Base-by-base conservation (phyloP, 2,888 invertebrate species). In the Arenicola marina region DNA sequence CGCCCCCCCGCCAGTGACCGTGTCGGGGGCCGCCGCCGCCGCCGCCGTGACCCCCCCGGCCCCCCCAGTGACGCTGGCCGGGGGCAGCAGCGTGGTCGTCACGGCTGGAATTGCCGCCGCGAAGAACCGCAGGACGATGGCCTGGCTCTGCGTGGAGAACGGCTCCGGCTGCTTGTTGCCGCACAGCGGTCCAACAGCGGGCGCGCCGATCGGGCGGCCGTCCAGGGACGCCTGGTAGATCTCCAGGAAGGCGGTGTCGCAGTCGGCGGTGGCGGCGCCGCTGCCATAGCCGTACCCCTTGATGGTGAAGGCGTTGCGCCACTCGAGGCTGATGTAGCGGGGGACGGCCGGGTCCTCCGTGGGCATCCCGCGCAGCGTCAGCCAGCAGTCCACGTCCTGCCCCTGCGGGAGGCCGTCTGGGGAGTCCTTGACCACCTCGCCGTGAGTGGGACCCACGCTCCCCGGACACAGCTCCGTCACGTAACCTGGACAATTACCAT, bases 331-430 rank as follows among this genome's bases (percentile, higher is more conserved):
- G 24, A 31, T 24, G 58, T 62, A n/a, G 4, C n/a, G n/a, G n/a
- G n/a, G n/a, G n/a, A n/a, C n/a, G n/a, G n/a, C n/a, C n/a, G n/a
- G n/a, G n/a, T n/a, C n/a, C n/a, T n/a, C n/a, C n/a, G n/a, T n/a
- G 11, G 58, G 48, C 7, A 24, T n/a, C 18, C 65, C 65, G 2
- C 56, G 38, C 34, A 65, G 54, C 2, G 65, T 65, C 26, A 62
- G 26, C 65, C 65, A 65, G 34, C 65, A 65, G 59, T 65, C 65
- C 11, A 65, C 34, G 44, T 48, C 56, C n/a, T n/a, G n/a, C n/a
- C n/a, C n/a, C n/a, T n/a, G n/a, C n/a, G n/a, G n/a, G n/a, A n/a
- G n/a, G n/a, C n/a, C n/a, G n/a, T n/a, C n/a, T n/a, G n/a, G 61
- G 54, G 56, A 31, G 38, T 46, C 56, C 21, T 51, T 24, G n/a